Conservation (phyloP, 2,797 vertebrate genomes). For the Distichodus sexfasciatus region DNA sequence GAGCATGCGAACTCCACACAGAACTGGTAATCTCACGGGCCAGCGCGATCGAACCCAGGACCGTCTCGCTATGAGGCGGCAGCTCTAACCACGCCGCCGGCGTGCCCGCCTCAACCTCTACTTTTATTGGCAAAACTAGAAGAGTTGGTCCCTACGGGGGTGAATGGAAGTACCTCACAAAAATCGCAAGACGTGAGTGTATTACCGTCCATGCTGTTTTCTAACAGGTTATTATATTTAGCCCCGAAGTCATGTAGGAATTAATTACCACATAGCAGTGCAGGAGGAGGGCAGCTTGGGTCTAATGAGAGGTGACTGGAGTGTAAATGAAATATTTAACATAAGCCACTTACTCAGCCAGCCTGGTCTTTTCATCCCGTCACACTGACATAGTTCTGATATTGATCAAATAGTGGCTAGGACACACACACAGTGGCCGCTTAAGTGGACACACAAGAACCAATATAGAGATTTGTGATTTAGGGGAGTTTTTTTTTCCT, state of each 20-base stretch:
- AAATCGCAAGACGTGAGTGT: no score
- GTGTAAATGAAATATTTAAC: constrained; percentile 34
- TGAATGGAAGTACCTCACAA: no score
- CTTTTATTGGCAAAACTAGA: no score
- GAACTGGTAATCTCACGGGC: no score
- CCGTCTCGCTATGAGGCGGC: no score
- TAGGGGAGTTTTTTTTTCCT: constrained; percentile 36
- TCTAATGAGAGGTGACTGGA: constrained; percentile 1
- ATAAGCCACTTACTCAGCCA: background rate
- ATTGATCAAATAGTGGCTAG: background rate
- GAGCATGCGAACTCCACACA: no score
- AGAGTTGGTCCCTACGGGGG: no score
- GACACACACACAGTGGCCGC: constrained; percentile 10
- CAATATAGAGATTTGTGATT: constrained; percentile 30
- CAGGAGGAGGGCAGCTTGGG: background rate
- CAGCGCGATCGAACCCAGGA: no score
- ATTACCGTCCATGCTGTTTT: no score
- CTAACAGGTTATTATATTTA: background rate
- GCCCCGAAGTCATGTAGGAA: constrained; percentile 4
- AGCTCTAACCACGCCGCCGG: no score
- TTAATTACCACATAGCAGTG: constrained; percentile 26
- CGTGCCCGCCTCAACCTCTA: no score
- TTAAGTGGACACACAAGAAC: constrained; percentile 7
- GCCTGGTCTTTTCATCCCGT: background rate
- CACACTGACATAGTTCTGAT: background rate